These are phyloP conservation scores for Hipposideros larvatus DNA, from an alignment of 2,797 vertebrate species.

Conservation along the genomic window DNA sequence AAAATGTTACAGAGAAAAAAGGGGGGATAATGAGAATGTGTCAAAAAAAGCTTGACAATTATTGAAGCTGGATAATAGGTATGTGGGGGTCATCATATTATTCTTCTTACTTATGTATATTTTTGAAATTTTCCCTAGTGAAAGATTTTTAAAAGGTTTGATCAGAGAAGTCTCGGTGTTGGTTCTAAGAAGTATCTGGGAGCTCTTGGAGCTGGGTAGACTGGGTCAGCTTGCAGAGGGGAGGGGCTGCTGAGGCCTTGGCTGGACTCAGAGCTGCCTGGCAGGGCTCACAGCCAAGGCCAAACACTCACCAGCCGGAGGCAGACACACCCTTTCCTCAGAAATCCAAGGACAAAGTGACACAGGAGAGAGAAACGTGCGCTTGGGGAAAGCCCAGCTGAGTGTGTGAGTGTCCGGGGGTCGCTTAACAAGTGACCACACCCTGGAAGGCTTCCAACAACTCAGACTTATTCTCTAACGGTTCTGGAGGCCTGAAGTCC, in stretches of 20 bases:
- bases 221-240: background rate
- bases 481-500: background rate
- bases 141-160: background rate
- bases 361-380: too few species aligned
- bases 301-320: rapidly evolving
- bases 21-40: background rate
- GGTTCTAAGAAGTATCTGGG: background rate
- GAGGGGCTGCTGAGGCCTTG: background rate
- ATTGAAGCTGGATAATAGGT: background rate
- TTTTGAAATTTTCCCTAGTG: background rate
- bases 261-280: background rate
- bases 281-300: background rate
- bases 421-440: rapidly evolving
- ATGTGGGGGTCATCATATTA: background rate
- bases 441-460: background rate
- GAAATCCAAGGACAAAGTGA: background rate
- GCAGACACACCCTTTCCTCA: rapidly evolving
- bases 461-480: rapidly evolving
- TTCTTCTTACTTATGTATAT: background rate
- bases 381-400: background rate
- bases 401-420: rapidly evolving
- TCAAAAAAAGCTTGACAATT: background rate
- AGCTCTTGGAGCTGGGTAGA: background rate
- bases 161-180: background rate
- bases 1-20: background rate